These are phyloP conservation scores for Rattus rattus DNA, from an alignment of 2,113 vertebrate species.

Conservation along the genomic window DNA sequence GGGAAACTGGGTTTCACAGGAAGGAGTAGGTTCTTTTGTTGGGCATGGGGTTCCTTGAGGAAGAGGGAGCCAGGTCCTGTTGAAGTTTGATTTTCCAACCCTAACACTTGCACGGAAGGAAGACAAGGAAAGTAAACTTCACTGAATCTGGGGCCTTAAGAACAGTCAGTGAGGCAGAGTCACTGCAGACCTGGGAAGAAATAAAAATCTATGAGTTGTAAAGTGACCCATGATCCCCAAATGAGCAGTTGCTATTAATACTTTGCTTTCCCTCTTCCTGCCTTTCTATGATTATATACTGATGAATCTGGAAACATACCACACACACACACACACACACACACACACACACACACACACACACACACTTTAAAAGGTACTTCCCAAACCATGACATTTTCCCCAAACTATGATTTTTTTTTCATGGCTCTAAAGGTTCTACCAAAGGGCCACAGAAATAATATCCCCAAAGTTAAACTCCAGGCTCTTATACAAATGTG, in stretches of 20 bases:
- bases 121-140: neutral
- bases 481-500: neutral
- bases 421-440: neutral
- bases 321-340: neutral
- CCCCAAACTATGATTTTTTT: conserved; percentile 46
- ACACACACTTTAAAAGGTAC: neutral
- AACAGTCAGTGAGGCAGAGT: neutral
- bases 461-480: conserved; percentile 46
- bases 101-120: neutral
- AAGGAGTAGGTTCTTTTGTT: neutral
- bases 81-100: neutral
- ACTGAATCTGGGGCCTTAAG: neutral
- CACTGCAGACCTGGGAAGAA: neutral
- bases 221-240: neutral
- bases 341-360: neutral
- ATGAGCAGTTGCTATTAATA: neutral
- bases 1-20: neutral
- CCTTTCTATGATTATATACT: conserved; percentile 11
- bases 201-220: neutral
- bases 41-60: too few relatives aligned
- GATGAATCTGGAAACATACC: conserved; percentile 43
- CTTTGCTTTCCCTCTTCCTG: neutral
- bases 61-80: neutral
- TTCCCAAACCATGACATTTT: conserved; percentile 4
- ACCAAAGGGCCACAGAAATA: neutral